Base-by-base conservation (phyloP, 2,113 vertebrate species). In the Neotragus pygmaeus region DNA sequence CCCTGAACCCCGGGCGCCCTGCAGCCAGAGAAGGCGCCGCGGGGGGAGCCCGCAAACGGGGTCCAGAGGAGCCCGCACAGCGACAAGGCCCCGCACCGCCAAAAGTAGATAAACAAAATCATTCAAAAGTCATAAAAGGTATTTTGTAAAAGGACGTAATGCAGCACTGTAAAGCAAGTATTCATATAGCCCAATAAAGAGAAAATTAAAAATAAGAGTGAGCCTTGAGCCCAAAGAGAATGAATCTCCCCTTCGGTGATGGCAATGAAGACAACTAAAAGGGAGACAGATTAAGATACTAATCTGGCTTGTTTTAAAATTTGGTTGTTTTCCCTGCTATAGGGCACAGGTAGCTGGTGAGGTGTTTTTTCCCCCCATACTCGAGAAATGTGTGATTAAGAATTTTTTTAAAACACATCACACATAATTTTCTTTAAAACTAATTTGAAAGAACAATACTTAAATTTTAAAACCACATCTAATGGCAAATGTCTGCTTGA, bases 41-140 rank as follows among this genome's bases (percentile, higher is more conserved):
- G 1, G 0, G 21, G 19, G 36, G 7, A 43, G 36, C 36, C 70
- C 10, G 19, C 10, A 6, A 0, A 3, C n/a, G n/a, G n/a, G n/a
- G n/a, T n/a, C n/a, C n/a, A n/a, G n/a, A n/a, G n/a, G n/a, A n/a
- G n/a, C n/a, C n/a, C n/a, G n/a, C n/a, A n/a, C n/a, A n/a, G n/a
- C n/a, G n/a, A n/a, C n/a, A n/a, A n/a, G 64, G 21, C 33, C 64
- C 64, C 4, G 8, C n/a, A 1, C 64, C 8, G n/a, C 70, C 70
- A 2, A 14, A 75, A 43, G 36, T 15, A 30, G 33, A 27, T 1
- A 12, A 39, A 7, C 11, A 25, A 13, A 25, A 13, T 23, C 36
- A 39, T 21, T 23, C 15, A 12, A 1, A 36, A 39, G 66, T 17
- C 21, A 3, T 6, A 23, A 23, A 10, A 70, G 4, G 28, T 39